Conservation (phyloP, 2,797 vertebrate species). For the Protosalanx chinensis region DNA sequence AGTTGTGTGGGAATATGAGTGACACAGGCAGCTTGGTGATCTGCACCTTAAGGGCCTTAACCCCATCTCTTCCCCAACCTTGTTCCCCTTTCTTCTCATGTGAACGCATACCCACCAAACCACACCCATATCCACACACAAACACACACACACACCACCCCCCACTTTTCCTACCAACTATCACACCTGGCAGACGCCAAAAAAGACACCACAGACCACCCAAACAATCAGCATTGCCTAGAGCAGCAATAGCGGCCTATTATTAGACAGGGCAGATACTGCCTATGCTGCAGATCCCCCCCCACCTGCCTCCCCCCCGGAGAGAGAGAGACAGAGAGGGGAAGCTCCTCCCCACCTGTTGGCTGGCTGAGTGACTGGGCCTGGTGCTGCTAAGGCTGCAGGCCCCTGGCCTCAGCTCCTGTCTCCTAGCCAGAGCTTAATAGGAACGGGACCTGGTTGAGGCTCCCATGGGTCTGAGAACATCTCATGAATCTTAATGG, state of each 20-base stretch:
- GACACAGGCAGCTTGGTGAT: slow-evolving; percentile 6
- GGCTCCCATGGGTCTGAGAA: background rate
- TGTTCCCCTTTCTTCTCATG: background rate
- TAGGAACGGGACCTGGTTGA: background rate
- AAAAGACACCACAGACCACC: slow-evolving; percentile 14
- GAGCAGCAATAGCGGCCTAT: slow-evolving; percentile 19
- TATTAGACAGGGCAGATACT: slow-evolving; percentile 33
- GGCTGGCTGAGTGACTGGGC: slow-evolving; percentile 46
- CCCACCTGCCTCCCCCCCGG: background rate
- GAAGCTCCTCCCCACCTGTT: slow-evolving; percentile 47
- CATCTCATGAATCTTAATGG: background rate
- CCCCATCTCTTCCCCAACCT: background rate
- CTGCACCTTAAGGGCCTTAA: background rate
- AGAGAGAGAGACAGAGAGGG: background rate
- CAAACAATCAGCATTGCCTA: slow-evolving; percentile 24
- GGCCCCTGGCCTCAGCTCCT: background rate
- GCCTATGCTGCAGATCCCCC: background rate
- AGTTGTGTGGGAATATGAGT: background rate
- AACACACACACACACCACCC: slow-evolving; percentile 6
- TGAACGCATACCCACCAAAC: slow-evolving; percentile 8
- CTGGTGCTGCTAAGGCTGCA: slow-evolving; percentile 32
- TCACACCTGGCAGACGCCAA: slow-evolving; percentile 5
- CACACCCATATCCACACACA: background rate
- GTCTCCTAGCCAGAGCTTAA: background rate
- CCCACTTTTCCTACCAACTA: background rate